Base-by-base conservation (phyloP, 35 echinoderm and acorn worm genomes). In the Ptychodera flava region DNA sequence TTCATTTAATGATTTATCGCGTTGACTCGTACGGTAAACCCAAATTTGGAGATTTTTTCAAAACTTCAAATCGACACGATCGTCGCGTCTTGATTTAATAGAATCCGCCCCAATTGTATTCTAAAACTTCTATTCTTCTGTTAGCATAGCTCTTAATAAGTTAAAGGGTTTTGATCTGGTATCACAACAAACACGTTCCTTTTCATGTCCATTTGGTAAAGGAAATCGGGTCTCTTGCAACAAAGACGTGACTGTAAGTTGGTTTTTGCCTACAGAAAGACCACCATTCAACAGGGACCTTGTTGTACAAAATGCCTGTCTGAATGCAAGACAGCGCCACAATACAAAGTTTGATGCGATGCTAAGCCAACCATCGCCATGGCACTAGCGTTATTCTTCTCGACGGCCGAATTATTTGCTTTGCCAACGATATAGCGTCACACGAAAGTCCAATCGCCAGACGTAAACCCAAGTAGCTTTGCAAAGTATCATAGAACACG, bases 121-220 rank as follows among this genome's bases (percentile, higher is more conserved):
- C 22, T 64, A 64, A 64, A 64, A 64, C 45, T 64, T 64, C 45
- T 64, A 64, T 64, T 64, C 45, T 64, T 64, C 45, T 64, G 45
- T 22, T 64, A 64, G 45, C 22, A 64, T 64, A 12, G 45, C 45
- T 64, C 45, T 64, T 64, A 64, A 64, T 64, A 64, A 64, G 45
- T 64, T 64, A 64, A 64, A 64, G 45, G 45, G 45, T 64, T 64
- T 64, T 64, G 45, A 64, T 64, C 45, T 64, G 45, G 45, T 64
- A 64, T 64, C 45, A 12, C 45, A 64, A 64, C 45, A 64, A 64
- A 64, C 22, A 22, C 6, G 45, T 22, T 22, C 22, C 45, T 64
- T 64, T 64, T 64, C 45, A 64, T 64, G 22, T 6, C 45, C 45
- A 12, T 64, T 22, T 64, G 6, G 6, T 12, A 64, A 64, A 64